phyloP scores from a whole-genome alignment of 2,888 invertebrate genomes.

The Lasioglossum malachurum region DNA sequence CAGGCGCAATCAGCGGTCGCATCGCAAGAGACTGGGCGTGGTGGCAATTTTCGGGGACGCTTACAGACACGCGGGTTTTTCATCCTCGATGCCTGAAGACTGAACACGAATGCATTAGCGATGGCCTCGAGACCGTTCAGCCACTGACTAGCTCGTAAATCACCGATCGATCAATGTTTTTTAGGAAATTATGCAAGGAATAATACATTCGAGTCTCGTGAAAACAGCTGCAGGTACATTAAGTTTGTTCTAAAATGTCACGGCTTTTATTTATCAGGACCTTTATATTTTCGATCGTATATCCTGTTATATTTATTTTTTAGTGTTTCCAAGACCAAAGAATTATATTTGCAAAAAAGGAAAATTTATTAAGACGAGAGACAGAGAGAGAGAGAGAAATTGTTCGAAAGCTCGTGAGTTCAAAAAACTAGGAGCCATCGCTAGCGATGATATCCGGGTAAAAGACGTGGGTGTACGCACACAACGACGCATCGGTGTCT shows the following conservation, averaged over 20 bases:
- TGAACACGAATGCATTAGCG: constrained; percentile 2
- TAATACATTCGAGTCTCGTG: background rate
- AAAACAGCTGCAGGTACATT: background rate
- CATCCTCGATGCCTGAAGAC: constrained; percentile 16
- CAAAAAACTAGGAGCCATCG: constrained; percentile 21
- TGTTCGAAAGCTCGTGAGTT: constrained; percentile 1
- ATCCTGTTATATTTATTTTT: background rate
- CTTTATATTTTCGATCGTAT: background rate
- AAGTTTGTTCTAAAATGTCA: background rate
- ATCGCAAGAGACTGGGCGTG: constrained; percentile 59
- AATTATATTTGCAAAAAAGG: background rate
- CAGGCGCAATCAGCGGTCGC: constrained; percentile 53
- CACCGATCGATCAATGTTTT: background rate
- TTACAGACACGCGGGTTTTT: constrained; percentile 47
- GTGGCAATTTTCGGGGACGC: constrained; percentile 70
- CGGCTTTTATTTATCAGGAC: background rate
- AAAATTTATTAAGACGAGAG: background rate
- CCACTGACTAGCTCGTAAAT: background rate
- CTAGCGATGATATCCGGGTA: constrained; percentile 31
- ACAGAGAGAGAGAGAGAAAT: too few relatives aligned
- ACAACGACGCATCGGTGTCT: constrained; percentile 13
- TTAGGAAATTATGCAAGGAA: background rate
- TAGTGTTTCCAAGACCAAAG: background rate
- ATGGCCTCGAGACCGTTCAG: constrained; percentile 14
- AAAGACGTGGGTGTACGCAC: constrained; percentile 64